A percentile compares a stretch with the other conserved stretches of the same genome.
Conservation (phyloP, 2,113 vertebrate genomes). For the Xenopus laevis region DNA sequence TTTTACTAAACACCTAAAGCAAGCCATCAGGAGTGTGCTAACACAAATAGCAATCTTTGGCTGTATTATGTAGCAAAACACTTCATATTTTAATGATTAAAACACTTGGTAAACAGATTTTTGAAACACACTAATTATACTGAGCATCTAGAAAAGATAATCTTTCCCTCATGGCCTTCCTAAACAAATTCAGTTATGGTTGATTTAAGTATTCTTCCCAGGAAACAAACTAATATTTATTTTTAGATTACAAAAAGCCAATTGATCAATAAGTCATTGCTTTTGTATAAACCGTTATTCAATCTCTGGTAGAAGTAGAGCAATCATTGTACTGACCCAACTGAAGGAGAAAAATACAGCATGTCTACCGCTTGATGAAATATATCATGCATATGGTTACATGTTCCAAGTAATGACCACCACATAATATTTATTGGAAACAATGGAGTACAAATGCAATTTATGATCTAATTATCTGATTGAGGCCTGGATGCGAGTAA, state of each 20-base stretch:
- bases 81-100: constrained; percentile 45
- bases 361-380: no score
- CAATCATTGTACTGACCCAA: not conserved
- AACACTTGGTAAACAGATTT: constrained; percentile 44
- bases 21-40: constrained; percentile 1
- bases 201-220: constrained; percentile 37
- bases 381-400: not conserved
- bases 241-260: constrained; percentile 27
- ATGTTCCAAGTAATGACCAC: no score
- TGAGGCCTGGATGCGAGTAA: no score
- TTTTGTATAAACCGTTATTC: constrained; percentile 31
- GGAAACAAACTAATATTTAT: constrained; percentile 39
- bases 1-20: not conserved
- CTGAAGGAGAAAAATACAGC: not conserved
- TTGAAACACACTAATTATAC: constrained; percentile 44
- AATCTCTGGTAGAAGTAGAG: constrained; percentile 12
- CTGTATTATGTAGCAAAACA: constrained; percentile 30
- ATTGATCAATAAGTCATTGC: constrained; percentile 41
- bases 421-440: no score
- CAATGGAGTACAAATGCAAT: no score
- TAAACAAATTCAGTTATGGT: constrained; percentile 37
- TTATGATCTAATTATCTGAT: no score
- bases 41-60: constrained; percentile 24
- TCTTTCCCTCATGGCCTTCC: constrained; percentile 44
- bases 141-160: constrained; percentile 38